Base-by-base conservation (phyloP, 1,140 invertebrate species). In the Micrasema minimum region DNA sequence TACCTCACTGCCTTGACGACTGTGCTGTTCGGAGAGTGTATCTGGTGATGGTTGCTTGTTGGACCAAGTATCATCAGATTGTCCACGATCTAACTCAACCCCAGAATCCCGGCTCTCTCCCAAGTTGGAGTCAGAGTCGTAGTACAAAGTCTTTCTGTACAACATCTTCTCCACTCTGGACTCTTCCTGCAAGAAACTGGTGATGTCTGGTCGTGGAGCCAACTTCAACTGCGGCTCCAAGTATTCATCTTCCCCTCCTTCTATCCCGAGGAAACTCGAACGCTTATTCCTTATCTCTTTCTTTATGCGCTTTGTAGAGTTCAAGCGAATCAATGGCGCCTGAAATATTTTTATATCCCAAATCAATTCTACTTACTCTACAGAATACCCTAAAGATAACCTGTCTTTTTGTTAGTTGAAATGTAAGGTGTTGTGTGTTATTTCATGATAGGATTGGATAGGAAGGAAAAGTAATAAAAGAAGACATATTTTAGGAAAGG, bases 201-300 rank as follows among this genome's bases (percentile, higher is more conserved):
- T 91, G 82, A 93, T 91, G 73, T 94, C 91, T 16, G 91, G 92
- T n/a, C 92, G 90, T 72, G 91, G 91, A 11, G 88, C 88, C 12
- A 93, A 79, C 1, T 85, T 88, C 7, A 92, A 78, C 75, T 91
- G 88, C 2, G 86, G 86, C 75, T 92, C 90, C 22, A 92, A 80
- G 77, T 88, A 88, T 75, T 88, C 87, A 75, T 92, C 88, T 59
- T 90, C 88, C 41, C 90, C 87, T 66, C 90, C 90, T 77, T 94
- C 92, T 72, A 95, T 90, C 35, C 93, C 93, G 14, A 96, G 83
- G 77, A 96, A 96, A 80, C 93, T 93, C 18, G 93, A 95, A 7
- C 93, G 88, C 76, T 94, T 92, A 76, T 90, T 91, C 9, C 91
- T 86, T 22, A 95, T 85, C 79, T 96, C 94, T 78, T 94, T 93